Percentiles rank a stretch among this genome's conserved stretches.
These are phyloP conservation scores for Oreochromis niloticus DNA, from an alignment of 2,113 vertebrate species.

Conservation along the genomic window DNA sequence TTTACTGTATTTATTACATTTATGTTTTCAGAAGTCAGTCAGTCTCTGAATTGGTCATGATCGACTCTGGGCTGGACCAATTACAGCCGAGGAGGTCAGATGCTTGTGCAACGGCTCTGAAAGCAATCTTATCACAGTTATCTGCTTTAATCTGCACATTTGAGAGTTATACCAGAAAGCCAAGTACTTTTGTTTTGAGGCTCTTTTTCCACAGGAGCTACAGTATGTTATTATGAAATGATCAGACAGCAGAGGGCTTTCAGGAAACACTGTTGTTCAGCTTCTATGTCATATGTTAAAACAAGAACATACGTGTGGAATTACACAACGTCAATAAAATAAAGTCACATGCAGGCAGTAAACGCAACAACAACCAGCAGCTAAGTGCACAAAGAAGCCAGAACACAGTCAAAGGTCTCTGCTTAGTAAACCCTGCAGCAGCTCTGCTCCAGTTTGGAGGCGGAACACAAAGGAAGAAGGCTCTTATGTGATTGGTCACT, in stretches of 20 bases:
- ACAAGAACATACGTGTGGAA: fast-evolving
- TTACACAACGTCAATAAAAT: background rate
- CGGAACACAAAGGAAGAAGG: fast-evolving
- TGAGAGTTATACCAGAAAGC: background rate
- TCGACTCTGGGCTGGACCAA: fast-evolving
- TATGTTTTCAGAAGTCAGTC: background rate
- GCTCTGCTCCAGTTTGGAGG: fast-evolving
- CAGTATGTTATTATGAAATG: background rate
- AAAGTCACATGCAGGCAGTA: fast-evolving
- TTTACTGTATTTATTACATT: fast-evolving
- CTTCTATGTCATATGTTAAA: background rate
- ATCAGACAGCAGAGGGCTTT: background rate
- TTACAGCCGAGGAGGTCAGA: fast-evolving
- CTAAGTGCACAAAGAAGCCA: background rate
- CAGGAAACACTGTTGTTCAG: background rate
- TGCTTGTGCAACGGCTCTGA: fast-evolving
- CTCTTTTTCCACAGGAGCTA: fast-evolving
- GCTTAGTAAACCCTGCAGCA: background rate
- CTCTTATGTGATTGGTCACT: background rate
- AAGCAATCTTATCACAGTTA: fast-evolving
- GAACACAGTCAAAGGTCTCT: background rate
- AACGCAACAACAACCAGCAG: fast-evolving
- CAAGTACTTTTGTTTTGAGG: fast-evolving
- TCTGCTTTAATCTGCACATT: fast-evolving
- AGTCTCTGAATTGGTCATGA: background rate